Base-by-base conservation (phyloP, 2,797 vertebrate species). In the Picus viridis region DNA sequence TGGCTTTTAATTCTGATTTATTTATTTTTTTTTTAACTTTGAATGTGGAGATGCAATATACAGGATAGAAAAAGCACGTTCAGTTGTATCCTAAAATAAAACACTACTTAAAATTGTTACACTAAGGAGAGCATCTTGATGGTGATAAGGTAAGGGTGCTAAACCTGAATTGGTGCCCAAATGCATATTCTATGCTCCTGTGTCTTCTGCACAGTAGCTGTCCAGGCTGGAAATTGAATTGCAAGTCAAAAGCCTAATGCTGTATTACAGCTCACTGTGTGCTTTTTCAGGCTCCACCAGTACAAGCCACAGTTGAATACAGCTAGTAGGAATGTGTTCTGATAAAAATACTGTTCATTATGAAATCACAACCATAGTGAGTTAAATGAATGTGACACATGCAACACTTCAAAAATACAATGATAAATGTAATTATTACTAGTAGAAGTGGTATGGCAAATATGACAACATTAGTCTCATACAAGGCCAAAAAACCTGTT, bases 41-140 rank as follows among this genome's bases (percentile, higher is more conserved):
- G 19, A 49, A 63, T 20, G 45, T 9, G 6, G 64, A 88, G 41
- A 29, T 65, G n/a, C 53, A 16, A 39, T 12, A 47, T 27, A 56
- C 19, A 56, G 54, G 54, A 56, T 16, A 29, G 27, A 30, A 54
- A 54, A 54, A 54, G 53, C 27, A 17, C 29, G 27, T 29, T 54
- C 16, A 29, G 14, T 29, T 54, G 26, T 29, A 29, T 49, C 65
- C 54, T 58, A 56, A 54, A 4, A 0, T 14, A 49, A 47, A 83
- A 34, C 39, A 34, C 29, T 49, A 43, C 5, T 65, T 59, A 12
- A 0, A 70, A 26, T 18, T 0, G 0, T 47, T 39, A 29, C 3
- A 1, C 26, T 53, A 43, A 41, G 58, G 51, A 26, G 10, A 72
- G 61, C 8, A 7, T 49, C 61, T 53, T 29, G 20, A 43, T 7